Conservation (phyloP, 2,113 vertebrate species). For the Canis aureus region DNA sequence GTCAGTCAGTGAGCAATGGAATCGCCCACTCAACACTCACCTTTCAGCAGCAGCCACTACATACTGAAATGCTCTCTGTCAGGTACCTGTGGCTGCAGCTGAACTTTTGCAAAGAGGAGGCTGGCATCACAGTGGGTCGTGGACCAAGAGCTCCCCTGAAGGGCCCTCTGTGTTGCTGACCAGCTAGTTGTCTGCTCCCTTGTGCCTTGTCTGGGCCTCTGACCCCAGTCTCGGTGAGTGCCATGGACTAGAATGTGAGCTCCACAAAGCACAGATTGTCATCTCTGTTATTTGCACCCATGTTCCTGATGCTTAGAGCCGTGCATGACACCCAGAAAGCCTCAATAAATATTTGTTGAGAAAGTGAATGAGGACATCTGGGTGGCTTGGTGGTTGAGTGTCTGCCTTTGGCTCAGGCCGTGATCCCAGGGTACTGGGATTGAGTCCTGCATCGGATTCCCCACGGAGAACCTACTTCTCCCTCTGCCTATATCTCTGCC, state of each 20-base stretch:
- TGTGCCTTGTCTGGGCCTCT: background rate
- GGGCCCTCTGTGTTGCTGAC: background rate
- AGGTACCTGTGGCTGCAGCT: no score
- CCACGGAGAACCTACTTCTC: no score
- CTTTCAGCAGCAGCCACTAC: background rate
- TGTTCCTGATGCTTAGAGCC: background rate
- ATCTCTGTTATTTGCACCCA: background rate
- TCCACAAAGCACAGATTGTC: background rate
- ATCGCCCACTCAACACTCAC: background rate
- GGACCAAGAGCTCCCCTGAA: background rate
- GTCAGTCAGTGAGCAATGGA: background rate
- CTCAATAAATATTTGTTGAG: background rate
- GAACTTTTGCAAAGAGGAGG: background rate
- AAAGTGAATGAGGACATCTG: background rate
- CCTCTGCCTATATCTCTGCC: no score
- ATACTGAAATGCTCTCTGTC: background rate
- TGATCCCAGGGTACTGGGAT: no score
- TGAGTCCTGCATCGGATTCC: no score
- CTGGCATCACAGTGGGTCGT: background rate
- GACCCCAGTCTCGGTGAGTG: background rate
- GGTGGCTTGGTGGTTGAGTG: no score
- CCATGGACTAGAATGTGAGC: background rate
- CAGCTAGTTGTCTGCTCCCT: background rate
- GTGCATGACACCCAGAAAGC: background rate
- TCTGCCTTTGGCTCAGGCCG: no score